Evolutionary conservation across 1,140 invertebrate genomes (phyloP).

Genomic region (Heliconius congener): DNA sequence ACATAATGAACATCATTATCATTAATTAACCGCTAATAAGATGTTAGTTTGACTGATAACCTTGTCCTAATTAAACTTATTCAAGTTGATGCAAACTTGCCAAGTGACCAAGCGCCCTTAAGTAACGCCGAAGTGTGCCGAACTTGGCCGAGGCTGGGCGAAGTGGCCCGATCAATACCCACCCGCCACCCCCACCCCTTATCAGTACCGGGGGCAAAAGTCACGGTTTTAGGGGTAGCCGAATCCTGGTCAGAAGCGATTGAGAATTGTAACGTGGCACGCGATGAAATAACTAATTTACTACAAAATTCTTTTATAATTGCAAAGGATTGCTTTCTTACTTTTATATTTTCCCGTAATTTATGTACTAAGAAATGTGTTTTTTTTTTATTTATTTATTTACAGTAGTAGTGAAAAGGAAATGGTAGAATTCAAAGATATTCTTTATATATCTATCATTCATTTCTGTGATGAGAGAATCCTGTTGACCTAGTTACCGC

Average conservation of each 20-base stretch:
- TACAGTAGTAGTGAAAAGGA: background rate
- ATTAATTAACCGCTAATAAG: constrained; percentile 9
- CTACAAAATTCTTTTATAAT: constrained; percentile 6
- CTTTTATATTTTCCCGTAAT: constrained; percentile 10
- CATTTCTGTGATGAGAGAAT: background rate
- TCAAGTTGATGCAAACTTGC: constrained; percentile 26
- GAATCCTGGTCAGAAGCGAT: constrained; percentile 66
- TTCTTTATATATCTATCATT: constrained; percentile 5
- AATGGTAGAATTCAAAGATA: background rate
- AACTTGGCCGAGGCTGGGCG: constrained; percentile 48
- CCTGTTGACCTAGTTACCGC: constrained; percentile 2
- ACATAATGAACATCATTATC: background rate
- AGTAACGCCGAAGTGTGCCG: constrained; percentile 60
- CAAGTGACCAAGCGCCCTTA: constrained; percentile 48
- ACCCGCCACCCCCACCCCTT: constrained; percentile 55
- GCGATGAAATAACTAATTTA: constrained; percentile 20
- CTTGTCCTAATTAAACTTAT: constrained; percentile 74
- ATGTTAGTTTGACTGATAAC: constrained; percentile 46
- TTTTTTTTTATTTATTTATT: too few relatives aligned
- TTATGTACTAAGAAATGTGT: background rate
- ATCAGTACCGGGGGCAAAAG: constrained; percentile 75
- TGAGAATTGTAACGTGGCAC: constrained; percentile 39
- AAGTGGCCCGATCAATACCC: constrained; percentile 72
- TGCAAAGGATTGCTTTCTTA: constrained; percentile 36
- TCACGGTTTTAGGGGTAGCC: constrained; percentile 71